A percentile compares a stretch with the other conserved stretches of the same genome.
These are phyloP conservation scores for Oscheius sp. DNA, from an alignment of 2,888 invertebrate genomes.

Conservation along the genomic window DNA sequence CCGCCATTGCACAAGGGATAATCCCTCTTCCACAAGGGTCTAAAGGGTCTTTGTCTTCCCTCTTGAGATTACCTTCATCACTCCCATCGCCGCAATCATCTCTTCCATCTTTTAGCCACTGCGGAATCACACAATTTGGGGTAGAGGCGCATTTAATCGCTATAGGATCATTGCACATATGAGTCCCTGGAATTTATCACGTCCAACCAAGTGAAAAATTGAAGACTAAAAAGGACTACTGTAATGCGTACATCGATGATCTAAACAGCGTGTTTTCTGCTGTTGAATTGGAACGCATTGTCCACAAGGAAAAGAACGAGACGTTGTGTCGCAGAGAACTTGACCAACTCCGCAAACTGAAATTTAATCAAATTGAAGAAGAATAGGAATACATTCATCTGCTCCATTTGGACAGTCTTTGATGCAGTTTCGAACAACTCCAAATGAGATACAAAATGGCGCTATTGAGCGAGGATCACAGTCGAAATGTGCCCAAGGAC, in stretches of 20 bases:
- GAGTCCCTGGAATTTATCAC: no score
- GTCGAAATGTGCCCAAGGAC: slow-evolving; percentile 48
- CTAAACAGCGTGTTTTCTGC: slow-evolving; percentile 42
- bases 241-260: slow-evolving; percentile 51
- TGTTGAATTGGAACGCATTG: slow-evolving; percentile 53
- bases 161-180: slow-evolving; percentile 47
- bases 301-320: slow-evolving; percentile 47
- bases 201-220: no score
- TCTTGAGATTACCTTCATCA: slow-evolving; percentile 49
- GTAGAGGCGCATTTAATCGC: slow-evolving; percentile 54
- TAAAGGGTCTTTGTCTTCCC: neutral
- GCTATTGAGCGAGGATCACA: slow-evolving; percentile 43
- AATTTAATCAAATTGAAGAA: neutral
- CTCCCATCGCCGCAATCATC: slow-evolving; percentile 65
- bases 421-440: slow-evolving; percentile 53
- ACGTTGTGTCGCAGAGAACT: slow-evolving; percentile 49
- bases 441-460: slow-evolving; percentile 52
- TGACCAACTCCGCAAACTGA: slow-evolving; percentile 45
- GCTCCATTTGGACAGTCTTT: slow-evolving; percentile 57
- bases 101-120: slow-evolving; percentile 62
- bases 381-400: slow-evolving; percentile 52
- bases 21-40: slow-evolving; percentile 22
- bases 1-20: neutral
- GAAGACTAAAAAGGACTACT: neutral
- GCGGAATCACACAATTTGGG: slow-evolving; percentile 57